Conservation (phyloP, 2,113 vertebrate species). For the Poicephalus meyeri region DNA sequence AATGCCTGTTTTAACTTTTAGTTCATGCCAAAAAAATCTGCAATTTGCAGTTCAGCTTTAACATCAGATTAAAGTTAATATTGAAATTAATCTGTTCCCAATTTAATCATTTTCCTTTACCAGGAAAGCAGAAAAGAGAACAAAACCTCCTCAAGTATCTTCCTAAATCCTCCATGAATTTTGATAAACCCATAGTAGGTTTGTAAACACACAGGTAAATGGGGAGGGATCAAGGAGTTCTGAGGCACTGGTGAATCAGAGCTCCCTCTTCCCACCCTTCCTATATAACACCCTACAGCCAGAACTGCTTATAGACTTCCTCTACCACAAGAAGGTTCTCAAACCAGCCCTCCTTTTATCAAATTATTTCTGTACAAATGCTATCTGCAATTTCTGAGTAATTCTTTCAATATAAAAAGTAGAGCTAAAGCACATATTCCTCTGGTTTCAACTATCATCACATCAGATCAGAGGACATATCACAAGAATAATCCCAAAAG, state of each 20-base stretch:
- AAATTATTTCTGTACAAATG: neutral
- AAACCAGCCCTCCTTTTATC: neutral
- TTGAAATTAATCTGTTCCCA: neutral
- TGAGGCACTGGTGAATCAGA: neutral
- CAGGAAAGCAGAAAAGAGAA: neutral
- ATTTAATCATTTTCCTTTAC: neutral
- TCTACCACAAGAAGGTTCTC: neutral
- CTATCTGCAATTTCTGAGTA: neutral
- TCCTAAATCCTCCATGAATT: neutral
- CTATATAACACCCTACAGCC: neutral
- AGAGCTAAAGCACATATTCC: neutral
- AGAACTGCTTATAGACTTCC: neutral
- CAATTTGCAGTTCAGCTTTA: neutral
- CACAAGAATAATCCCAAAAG: neutral
- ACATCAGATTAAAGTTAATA: rapidly evolving
- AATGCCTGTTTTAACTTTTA: neutral
- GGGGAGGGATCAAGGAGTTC: neutral
- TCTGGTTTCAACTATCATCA: neutral
- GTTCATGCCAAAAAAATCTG: neutral
- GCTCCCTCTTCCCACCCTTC: neutral
- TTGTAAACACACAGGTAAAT: neutral
- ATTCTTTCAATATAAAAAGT: neutral
- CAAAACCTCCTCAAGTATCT: neutral
- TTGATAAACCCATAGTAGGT: neutral
- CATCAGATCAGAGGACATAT: neutral